Evolutionary conservation across 2,797 vertebrate genomes (phyloP).

Genomic region (Lepilemur ruficaudatus): DNA sequence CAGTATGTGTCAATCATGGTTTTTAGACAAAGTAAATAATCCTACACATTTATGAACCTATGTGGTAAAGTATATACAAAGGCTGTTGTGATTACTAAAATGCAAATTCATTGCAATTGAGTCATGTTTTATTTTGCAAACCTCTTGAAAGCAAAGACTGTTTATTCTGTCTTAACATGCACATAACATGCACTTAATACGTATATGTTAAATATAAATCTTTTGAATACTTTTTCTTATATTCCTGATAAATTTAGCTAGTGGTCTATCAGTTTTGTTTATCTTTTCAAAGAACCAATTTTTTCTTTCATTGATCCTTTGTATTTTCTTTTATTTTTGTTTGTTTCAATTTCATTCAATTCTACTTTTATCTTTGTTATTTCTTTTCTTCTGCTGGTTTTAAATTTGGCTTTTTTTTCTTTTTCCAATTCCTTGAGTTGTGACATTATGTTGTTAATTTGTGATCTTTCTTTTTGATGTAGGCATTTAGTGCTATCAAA

Average conservation of each 20-base stretch:
- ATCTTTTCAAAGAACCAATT: neutral
- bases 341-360: neutral
- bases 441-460: neutral
- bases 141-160: neutral
- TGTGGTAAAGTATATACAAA: neutral
- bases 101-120: neutral
- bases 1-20: neutral
- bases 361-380: neutral
- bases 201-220: neutral
- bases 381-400: neutral
- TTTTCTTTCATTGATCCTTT: neutral
- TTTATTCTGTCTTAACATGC: neutral
- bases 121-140: conserved; percentile 18
- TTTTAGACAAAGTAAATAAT: neutral
- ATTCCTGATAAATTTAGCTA: neutral
- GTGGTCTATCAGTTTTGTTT: neutral
- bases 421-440: neutral
- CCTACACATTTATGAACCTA: neutral
- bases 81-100: neutral
- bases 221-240: neutral
- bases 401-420: neutral
- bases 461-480: neutral
- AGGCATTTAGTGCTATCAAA: neutral
- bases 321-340: neutral
- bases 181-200: neutral